Conservation (phyloP, 2,888 invertebrate genomes). For the Drosophila borborema region DNA sequence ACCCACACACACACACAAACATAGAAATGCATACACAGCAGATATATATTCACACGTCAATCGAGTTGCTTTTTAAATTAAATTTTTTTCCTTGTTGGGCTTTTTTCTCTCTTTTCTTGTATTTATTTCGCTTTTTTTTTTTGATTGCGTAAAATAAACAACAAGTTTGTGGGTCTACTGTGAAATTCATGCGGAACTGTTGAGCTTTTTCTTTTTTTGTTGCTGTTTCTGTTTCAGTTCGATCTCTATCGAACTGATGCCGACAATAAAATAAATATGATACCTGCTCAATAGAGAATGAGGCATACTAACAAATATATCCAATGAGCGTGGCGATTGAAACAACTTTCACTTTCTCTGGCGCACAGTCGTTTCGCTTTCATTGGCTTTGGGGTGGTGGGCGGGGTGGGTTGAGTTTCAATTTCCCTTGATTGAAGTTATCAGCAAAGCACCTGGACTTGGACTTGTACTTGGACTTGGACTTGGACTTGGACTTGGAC, state of each 20-base stretch:
- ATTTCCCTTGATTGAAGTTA: conserved; percentile 77
- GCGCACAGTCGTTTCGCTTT: conserved; percentile 50
- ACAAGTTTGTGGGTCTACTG: conserved; percentile 19
- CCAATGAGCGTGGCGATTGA: conserved; percentile 12
- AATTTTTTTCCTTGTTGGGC: conserved; percentile 50
- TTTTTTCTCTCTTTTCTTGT: neutral
- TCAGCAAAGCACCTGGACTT: conserved; percentile 49
- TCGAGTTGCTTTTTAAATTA: conserved; percentile 73
- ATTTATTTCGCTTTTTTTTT: neutral
- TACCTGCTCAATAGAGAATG: conserved; percentile 40
- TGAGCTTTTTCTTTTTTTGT: conserved; percentile 11
- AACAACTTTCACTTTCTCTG: conserved; percentile 43
- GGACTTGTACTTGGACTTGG: too few species aligned
- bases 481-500: too few species aligned
- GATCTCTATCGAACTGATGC: conserved; percentile 24
- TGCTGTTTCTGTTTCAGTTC: conserved; percentile 9
- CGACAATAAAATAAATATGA: conserved; percentile 34
- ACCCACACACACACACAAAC: conserved; percentile 9
- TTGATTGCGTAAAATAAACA: conserved; percentile 56
- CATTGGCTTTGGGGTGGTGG: conserved; percentile 16
- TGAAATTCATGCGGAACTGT: conserved; percentile 33
- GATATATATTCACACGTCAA: conserved; percentile 59
- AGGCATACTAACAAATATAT: conserved; percentile 40
- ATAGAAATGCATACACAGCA: conserved; percentile 3
- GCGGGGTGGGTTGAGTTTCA: conserved; percentile 59